Conservation (phyloP, 2,797 vertebrate genomes). For the Pipistrellus pygmaeus region DNA sequence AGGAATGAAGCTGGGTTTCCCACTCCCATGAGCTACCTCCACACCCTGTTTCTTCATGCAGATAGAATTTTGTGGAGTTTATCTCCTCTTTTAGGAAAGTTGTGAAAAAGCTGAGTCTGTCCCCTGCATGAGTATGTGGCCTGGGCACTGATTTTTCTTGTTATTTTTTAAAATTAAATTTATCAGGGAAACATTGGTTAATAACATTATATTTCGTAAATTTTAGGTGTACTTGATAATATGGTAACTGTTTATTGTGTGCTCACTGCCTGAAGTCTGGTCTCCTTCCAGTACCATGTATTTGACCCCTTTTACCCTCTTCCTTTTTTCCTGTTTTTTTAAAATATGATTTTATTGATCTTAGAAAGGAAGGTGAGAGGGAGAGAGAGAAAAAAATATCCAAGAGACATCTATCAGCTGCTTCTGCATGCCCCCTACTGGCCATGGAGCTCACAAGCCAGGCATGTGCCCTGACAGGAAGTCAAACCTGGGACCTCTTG, state of each 20-base stretch:
- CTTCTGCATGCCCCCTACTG: neutral
- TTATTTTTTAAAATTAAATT: neutral
- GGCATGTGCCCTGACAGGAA: neutral
- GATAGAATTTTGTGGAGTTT: neutral
- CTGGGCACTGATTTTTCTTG: neutral
- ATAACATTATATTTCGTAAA: no score
- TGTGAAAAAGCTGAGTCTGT: neutral
- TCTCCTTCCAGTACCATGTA: neutral
- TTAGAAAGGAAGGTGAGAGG: neutral
- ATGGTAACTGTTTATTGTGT: no score
- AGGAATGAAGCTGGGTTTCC: neutral
- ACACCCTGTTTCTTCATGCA: rapidly evolving
- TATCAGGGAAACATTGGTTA: neutral
- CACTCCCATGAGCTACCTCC: rapidly evolving
- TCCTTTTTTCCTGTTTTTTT: neutral
- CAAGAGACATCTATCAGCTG: neutral
- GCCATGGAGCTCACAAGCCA: neutral
- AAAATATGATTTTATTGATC: neutral
- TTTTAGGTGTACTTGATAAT: neutral
- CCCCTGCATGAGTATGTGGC: rapidly evolving
- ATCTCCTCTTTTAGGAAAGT: neutral
- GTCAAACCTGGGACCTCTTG: neutral
- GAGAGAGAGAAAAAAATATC: neutral
- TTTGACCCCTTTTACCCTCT: neutral
- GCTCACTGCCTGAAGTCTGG: neutral